Evolutionary conservation across 2,797 vertebrate genomes (phyloP).

Genomic region (Sebastes oblongus): DNA sequence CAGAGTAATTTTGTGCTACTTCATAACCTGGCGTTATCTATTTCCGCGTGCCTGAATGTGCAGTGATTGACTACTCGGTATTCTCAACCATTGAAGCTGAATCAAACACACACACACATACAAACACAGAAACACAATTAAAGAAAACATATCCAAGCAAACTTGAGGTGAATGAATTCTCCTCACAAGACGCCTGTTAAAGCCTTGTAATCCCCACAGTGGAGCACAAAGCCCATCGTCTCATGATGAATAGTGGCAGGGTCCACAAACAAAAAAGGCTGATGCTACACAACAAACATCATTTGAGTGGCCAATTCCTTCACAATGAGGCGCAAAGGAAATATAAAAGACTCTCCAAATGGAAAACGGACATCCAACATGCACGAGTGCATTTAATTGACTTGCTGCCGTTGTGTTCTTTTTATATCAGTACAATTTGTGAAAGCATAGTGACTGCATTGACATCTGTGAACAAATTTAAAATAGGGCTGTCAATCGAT

Average conservation of each 20-base stretch:
- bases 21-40: constrained; percentile 22
- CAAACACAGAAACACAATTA: constrained; percentile 32
- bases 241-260: constrained; percentile 49
- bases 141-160: constrained; percentile 48
- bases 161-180: constrained; percentile 54
- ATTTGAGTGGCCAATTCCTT: constrained; percentile 46
- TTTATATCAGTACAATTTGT: neutral
- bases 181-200: constrained; percentile 40
- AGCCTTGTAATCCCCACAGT: constrained; percentile 47
- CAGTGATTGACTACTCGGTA: constrained; percentile 31
- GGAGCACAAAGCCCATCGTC: constrained; percentile 52
- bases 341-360: constrained; percentile 28
- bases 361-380: constrained; percentile 24
- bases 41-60: constrained; percentile 34
- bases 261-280: constrained; percentile 42
- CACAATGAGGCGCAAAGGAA: constrained; percentile 34
- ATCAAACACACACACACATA: constrained; percentile 11
- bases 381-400: constrained; percentile 7
- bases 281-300: constrained; percentile 37
- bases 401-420: neutral
- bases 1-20: constrained; percentile 35
- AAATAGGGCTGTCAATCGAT: too few species aligned
- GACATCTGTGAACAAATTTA: neutral
- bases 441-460: neutral
- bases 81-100: constrained; percentile 18